Evolutionary conservation across 2,113 vertebrate species (phyloP), one percentile per base, ranked within the genome.

Genomic region (Callionymus lyra): DNA sequence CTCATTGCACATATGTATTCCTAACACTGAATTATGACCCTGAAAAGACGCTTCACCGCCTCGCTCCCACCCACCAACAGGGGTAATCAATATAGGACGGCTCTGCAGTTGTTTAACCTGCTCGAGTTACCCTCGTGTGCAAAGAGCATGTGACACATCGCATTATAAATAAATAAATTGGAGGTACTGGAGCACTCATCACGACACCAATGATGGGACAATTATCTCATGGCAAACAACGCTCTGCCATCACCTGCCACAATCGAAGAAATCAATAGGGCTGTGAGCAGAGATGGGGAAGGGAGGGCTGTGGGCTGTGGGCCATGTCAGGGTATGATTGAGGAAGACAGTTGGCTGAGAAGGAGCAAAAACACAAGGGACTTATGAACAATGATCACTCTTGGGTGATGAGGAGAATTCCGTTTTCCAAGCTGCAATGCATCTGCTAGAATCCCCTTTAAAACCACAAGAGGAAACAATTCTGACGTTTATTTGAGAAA

Each of bases 181-280:
- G 41, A 43, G 54, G 38, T 48, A 51, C 41, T 43, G 45, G 46
- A 57, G 64, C 47, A 16, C 66, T 70, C 73, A 77, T 77, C 73
- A 71, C 56, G 21, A 48, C 35, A 9, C 48, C 72, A 71, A 68
- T 72, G 65, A 83, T 78, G 59, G 55, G 59, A 75, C 70, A 80
- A 82, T 84, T 80, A 83, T 79, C 74, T 68, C 68, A 70, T 48
- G 44, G 76, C 70, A 81, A 81, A 79, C 65, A 80, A 63, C 42
- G 44, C 67, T 59, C 55, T 43, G 56, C 61, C 55, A 63, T 78
- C 59, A 53, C 68, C 62, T 69, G 64, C 65, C 52, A 44, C 53
- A 47, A 67, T 80, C 72, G 36, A 77, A 81, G 53, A 17, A 69
- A 84, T 86, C 78, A 59, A 81, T 80, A 70, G 40, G 34, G 53